phyloP scores from a whole-genome alignment of 2,113 vertebrate species.

The Etia nguti region DNA sequence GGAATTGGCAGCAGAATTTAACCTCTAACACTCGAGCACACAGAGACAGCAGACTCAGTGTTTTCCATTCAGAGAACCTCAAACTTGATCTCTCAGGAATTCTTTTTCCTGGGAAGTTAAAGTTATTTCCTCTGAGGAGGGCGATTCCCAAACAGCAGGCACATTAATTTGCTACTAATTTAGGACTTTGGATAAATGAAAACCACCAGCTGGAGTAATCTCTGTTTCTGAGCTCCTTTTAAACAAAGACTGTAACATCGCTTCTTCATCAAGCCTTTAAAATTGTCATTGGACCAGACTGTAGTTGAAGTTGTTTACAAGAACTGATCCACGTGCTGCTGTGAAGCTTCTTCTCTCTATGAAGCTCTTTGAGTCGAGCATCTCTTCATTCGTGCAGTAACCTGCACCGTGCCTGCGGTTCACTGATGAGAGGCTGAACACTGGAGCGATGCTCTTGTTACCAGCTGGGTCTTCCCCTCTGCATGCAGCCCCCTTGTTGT shows the following conservation, averaged over 20 bases:
- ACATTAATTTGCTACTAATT: not conserved
- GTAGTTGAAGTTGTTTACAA: not conserved
- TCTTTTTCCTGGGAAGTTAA: not conserved
- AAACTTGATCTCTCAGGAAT: not conserved
- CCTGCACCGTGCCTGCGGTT: not conserved
- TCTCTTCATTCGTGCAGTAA: rapidly evolving
- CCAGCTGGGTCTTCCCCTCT: not conserved
- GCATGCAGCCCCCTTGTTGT: not conserved
- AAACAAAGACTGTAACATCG: not conserved
- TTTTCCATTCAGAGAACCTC: not conserved
- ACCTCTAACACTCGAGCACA: not conserved
- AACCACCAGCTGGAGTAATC: rapidly evolving
- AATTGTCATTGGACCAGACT: rapidly evolving
- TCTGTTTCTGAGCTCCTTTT: not conserved
- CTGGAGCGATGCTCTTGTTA: rapidly evolving
- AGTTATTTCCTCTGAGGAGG: rapidly evolving
- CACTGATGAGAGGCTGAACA: not conserved
- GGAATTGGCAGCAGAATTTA: rapidly evolving
- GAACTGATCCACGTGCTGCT: not conserved
- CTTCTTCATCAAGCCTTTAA: not conserved
- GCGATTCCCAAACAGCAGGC: not conserved
- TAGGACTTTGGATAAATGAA: not conserved
- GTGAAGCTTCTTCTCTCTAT: not conserved
- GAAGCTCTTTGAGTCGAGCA: not conserved
- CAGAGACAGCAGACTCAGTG: rapidly evolving